phyloP scores from a whole-genome alignment of 2,888 invertebrate species.

The Eupithecia subfuscata region DNA sequence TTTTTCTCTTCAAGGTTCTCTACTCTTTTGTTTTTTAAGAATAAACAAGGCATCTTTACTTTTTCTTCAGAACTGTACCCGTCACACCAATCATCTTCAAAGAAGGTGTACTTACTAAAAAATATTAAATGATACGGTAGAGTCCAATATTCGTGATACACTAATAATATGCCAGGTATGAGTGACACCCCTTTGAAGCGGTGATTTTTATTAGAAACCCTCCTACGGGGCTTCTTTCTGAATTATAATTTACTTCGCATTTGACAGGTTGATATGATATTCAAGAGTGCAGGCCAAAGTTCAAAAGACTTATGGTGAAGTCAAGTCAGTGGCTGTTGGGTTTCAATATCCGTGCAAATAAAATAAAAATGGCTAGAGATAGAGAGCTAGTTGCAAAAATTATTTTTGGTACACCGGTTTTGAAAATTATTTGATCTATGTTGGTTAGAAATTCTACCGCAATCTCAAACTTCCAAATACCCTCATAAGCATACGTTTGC shows the following conservation, averaged over 20 bases:
- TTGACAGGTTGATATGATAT: conserved; percentile 24
- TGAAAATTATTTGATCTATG: too few species aligned
- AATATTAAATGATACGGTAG: conserved; percentile 63
- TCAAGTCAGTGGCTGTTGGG: background rate
- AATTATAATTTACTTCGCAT: conserved; percentile 23
- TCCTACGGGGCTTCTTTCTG: conserved; percentile 18
- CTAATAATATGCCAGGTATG: conserved; percentile 19
- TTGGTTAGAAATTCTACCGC: too few species aligned
- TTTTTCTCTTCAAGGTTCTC: background rate
- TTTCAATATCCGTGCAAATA: background rate
- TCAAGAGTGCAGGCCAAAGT: conserved; percentile 5
- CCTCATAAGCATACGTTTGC: too few species aligned
- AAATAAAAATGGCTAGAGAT: background rate
- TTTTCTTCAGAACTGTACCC: conserved; percentile 19
- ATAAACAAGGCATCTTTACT: background rate
- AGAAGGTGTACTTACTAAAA: conserved; percentile 50
- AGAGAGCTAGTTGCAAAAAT: too few species aligned
- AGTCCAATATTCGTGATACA: conserved; percentile 52
- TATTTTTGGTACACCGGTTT: too few species aligned
- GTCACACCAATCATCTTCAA: conserved; percentile 27
- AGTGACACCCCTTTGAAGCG: conserved; percentile 33
- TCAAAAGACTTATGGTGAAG: background rate
- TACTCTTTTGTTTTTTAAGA: background rate
- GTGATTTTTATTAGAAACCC: conserved; percentile 35
- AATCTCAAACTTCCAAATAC: too few species aligned